Conservation (phyloP, 2,113 vertebrate species). For the Pseudopipra pipra region DNA sequence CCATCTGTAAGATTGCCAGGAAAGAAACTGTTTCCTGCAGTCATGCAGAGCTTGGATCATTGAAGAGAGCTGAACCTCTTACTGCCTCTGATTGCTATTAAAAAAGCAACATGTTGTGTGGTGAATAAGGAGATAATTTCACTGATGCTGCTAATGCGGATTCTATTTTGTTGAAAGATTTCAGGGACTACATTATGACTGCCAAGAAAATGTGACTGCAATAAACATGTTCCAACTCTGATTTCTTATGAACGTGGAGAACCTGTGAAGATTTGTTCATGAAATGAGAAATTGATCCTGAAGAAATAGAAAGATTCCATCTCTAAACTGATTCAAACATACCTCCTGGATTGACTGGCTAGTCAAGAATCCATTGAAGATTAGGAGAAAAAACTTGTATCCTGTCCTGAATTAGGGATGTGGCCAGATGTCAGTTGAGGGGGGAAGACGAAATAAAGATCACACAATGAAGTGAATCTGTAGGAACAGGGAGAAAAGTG, state of each 20-base stretch:
- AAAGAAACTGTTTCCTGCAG: neutral
- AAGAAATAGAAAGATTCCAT: neutral
- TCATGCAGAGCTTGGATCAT: neutral
- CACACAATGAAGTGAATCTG: neutral
- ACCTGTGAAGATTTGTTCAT: neutral
- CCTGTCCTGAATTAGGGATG: neutral
- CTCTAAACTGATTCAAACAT: neutral
- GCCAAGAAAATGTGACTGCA: neutral
- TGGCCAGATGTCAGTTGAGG: neutral
- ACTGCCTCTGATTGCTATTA: neutral
- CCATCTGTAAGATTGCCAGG: neutral
- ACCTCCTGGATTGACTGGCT: neutral
- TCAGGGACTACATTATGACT: neutral
- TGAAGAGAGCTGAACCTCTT: neutral
- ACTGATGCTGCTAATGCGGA: neutral
- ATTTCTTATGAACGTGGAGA: neutral
- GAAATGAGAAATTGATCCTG: neutral
- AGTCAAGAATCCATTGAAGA: neutral
- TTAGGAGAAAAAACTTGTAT: neutral
- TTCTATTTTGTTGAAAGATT: neutral
- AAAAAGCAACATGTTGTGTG: neutral
- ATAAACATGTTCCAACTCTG: neutral
- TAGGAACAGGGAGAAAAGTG: neutral
- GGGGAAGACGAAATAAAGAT: neutral
- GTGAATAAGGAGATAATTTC: neutral